Conservation (phyloP, 2,888 invertebrate species). For the Rhamnusium bicolor region DNA sequence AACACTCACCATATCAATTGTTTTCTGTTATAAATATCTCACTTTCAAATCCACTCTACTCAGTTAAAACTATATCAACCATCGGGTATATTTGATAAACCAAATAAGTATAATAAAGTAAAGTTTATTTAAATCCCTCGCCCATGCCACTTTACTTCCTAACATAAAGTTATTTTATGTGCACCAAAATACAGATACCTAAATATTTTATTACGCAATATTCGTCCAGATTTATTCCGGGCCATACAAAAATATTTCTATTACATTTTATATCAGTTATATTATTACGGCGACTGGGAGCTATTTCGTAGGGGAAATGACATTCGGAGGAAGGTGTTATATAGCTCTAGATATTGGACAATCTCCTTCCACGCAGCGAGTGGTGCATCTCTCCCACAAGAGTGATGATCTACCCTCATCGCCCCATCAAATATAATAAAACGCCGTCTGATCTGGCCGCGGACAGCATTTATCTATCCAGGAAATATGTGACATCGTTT, state of each 20-base stretch:
- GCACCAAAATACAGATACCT: constrained; percentile 20
- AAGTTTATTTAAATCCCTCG: constrained; percentile 24
- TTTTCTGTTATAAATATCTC: too few relatives aligned
- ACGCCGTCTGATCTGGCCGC: constrained; percentile 57
- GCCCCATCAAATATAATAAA: constrained; percentile 59
- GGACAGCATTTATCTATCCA: constrained; percentile 58
- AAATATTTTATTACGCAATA: constrained; percentile 37
- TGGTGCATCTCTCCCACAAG: constrained; percentile 38
- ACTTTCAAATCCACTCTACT: too few relatives aligned
- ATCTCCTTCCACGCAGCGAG: constrained; percentile 16
- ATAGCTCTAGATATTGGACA: constrained; percentile 29
- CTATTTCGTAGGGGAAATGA: constrained; percentile 30
- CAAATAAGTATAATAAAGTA: not conserved
- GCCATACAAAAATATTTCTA: constrained; percentile 36
- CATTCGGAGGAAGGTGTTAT: constrained; percentile 40
- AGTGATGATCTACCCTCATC: constrained; percentile 46
- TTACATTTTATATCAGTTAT: constrained; percentile 37
- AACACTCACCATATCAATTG: too few relatives aligned
- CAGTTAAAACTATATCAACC: too few relatives aligned
- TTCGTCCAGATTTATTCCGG: constrained; percentile 24
- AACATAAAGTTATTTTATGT: constrained; percentile 28
- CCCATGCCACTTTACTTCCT: constrained; percentile 4
- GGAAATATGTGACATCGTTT: constrained; percentile 48
- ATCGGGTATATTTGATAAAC: too few relatives aligned
- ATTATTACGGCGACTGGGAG: constrained; percentile 30